These are phyloP conservation scores for Bergia sp. DNA, from an alignment of 92 coral and sea anemone genomes.

Conservation along the genomic window DNA sequence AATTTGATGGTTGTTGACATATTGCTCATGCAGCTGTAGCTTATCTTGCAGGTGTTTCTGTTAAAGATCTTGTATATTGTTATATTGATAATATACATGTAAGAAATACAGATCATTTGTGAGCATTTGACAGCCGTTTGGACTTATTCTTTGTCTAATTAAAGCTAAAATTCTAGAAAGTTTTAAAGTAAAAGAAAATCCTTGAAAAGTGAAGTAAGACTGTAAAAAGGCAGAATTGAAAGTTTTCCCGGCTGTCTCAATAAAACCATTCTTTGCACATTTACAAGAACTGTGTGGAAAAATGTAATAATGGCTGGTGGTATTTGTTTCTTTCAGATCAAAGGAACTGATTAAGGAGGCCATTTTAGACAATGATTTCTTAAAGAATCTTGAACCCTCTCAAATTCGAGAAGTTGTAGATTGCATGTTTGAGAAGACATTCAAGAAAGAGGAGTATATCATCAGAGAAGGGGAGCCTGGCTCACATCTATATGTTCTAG, in stretches of 20 bases:
- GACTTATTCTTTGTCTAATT: no score
- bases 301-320: not conserved
- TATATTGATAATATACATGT: not conserved
- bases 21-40: no score
- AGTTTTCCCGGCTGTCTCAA: not conserved
- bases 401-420: conserved; percentile 97
- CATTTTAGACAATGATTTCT: conserved; percentile 94
- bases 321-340: conserved; percentile 59
- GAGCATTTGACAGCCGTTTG: no score
- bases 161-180: no score
- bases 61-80: no score
- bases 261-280: not conserved
- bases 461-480: conserved; percentile 98
- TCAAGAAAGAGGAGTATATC: conserved; percentile 82
- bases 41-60: no score
- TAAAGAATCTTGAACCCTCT: conserved; percentile 86
- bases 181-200: no score
- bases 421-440: conserved; percentile 90
- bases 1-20: no score
- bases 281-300: not conserved
- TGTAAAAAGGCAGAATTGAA: not conserved
- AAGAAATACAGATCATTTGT: not conserved
- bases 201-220: no score
- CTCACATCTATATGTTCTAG: conserved; percentile 91
- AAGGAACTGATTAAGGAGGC: conserved; percentile 98